Conservation (phyloP, 1,140 invertebrate species). For the Odontomachus brunneus region DNA sequence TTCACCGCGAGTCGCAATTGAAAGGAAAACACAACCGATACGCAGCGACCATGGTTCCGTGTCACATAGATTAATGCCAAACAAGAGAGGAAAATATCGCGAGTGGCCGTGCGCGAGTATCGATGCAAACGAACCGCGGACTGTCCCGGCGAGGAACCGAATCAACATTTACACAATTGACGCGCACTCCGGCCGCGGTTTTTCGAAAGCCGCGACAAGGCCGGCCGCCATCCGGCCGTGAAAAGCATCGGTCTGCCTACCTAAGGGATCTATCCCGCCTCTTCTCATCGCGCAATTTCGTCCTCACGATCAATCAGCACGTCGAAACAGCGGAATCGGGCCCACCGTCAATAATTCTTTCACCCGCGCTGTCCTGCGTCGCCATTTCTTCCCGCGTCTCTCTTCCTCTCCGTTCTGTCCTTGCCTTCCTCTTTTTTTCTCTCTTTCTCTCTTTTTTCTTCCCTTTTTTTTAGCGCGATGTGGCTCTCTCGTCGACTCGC, state of each 20-base stretch:
- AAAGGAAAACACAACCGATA: slow-evolving; percentile 19
- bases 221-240: slow-evolving; percentile 11
- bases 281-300: slow-evolving; percentile 53
- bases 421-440: no score
- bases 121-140: slow-evolving; percentile 10
- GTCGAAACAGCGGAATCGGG: slow-evolving; percentile 56
- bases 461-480: slow-evolving; percentile 40
- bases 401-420: not conserved
- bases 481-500: slow-evolving; percentile 46
- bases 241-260: slow-evolving; percentile 38
- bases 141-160: slow-evolving; percentile 18
- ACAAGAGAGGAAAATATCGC: slow-evolving; percentile 29
- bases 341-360: slow-evolving; percentile 60
- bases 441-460: slow-evolving; percentile 3
- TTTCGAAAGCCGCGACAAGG: slow-evolving; percentile 35
- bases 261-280: slow-evolving; percentile 35
- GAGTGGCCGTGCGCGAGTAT: not conserved
- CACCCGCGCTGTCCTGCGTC: slow-evolving; percentile 16
- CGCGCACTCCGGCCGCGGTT: not conserved
- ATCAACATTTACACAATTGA: slow-evolving; percentile 53
- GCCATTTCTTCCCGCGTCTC: slow-evolving; percentile 25
- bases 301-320: slow-evolving; percentile 55
- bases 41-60: slow-evolving; percentile 16
- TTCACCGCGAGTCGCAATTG: not conserved
- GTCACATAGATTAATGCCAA: slow-evolving; percentile 41